Percentiles rank a stretch among this genome's conserved stretches.
phyloP scores from a whole-genome alignment of 2,888 invertebrate species.

The Lasioglossum malachurum region DNA sequence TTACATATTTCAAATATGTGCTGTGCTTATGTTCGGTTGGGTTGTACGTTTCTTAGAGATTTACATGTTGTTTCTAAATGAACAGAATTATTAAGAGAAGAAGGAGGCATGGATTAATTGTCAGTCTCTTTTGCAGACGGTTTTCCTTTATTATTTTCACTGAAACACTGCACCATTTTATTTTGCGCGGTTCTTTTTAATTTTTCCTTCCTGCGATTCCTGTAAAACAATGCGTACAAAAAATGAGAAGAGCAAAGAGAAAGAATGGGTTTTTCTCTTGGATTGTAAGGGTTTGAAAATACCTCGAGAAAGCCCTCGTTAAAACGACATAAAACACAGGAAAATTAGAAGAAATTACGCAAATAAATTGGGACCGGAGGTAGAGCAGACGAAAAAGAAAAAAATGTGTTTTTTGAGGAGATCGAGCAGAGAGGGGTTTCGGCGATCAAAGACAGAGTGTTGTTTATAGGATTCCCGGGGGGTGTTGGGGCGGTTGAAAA shows the following conservation, averaged over 20 bases:
- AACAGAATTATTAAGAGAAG: too few relatives aligned
- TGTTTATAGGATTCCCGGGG: background rate
- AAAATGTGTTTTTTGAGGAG: background rate
- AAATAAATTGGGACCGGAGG: background rate
- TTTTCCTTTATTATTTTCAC: too few relatives aligned
- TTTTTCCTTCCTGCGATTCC: too few relatives aligned
- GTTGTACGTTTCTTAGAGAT: too few relatives aligned
- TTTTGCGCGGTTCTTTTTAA: too few relatives aligned
- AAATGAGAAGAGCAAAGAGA: background rate
- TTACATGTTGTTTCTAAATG: too few relatives aligned
- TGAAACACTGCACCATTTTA: too few relatives aligned
- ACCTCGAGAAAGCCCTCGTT: background rate
- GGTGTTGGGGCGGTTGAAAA: slow-evolving; percentile 55
- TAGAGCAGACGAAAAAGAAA: background rate
- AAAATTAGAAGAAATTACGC: background rate
- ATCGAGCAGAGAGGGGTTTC: background rate
- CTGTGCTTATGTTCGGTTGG: background rate
- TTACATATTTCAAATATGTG: background rate
- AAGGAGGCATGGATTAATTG: too few relatives aligned
- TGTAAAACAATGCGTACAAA: background rate
- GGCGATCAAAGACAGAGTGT: background rate
- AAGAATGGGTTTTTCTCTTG: background rate
- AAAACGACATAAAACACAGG: background rate
- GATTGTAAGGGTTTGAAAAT: background rate
- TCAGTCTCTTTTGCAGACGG: too few relatives aligned